These are phyloP conservation scores for Zygogramma bicolorata DNA, from an alignment of 2,888 invertebrate species.

Conservation along the genomic window DNA sequence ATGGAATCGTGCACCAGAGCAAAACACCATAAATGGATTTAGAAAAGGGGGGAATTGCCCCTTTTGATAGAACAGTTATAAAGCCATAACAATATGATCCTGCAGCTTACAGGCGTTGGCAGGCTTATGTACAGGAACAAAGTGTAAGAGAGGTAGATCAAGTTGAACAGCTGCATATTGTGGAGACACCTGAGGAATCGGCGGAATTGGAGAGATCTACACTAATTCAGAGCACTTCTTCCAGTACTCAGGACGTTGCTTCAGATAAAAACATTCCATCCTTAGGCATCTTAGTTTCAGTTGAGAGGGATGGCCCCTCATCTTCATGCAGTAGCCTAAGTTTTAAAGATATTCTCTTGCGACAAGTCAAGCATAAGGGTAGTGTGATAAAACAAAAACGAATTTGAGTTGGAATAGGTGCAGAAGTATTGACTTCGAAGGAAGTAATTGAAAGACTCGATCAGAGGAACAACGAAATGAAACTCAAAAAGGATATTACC, in stretches of 20 bases:
- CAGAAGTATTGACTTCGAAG: not conserved
- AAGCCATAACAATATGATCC: not conserved
- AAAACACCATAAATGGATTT: not conserved
- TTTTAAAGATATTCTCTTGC: not conserved
- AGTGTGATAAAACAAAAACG: not conserved
- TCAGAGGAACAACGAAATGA: not conserved
- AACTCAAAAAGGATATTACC: not conserved
- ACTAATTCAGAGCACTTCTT: not conserved
- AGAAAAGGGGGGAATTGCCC: not conserved
- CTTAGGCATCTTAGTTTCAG: not conserved
- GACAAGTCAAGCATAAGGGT: not conserved
- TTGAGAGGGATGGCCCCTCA: not conserved
- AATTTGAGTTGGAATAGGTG: not conserved
- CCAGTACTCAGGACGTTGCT: not conserved
- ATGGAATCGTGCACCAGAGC: not conserved
- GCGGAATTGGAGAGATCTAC: not conserved
- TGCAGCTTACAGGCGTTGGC: not conserved
- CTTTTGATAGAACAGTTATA: not conserved
- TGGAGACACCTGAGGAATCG: not conserved
- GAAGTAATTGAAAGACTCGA: not conserved
- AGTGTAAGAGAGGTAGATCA: too few species aligned
- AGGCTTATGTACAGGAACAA: not conserved
- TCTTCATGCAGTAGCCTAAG: not conserved
- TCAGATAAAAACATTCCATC: not conserved
- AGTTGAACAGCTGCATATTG: not conserved